Conservation (phyloP, 2,797 vertebrate genomes). For the Limnodromus scolopaceus region DNA sequence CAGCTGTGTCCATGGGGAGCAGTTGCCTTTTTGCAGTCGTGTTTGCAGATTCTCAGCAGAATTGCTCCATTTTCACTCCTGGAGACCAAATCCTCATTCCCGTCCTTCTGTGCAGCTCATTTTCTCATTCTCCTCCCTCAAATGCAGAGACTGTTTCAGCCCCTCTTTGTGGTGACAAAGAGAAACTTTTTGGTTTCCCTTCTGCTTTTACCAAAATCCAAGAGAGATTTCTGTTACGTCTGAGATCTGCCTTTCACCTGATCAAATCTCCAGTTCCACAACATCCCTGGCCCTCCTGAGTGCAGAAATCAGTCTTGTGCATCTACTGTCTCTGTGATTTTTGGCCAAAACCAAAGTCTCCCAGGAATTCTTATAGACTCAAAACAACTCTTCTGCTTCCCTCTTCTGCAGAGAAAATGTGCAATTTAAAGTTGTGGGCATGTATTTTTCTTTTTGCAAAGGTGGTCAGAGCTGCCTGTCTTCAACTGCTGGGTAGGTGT, state of each 20-base stretch:
- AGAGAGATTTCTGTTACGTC: background rate
- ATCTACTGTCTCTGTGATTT: background rate
- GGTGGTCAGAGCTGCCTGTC: background rate
- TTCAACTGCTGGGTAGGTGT: background rate
- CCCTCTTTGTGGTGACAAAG: background rate
- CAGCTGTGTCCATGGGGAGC: conserved; percentile 1
- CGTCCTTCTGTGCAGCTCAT: background rate
- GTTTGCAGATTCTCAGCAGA: conserved; percentile 4
- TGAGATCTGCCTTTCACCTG: background rate
- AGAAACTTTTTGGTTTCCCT: background rate
- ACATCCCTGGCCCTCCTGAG: background rate
- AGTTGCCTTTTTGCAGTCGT: conserved; percentile 8
- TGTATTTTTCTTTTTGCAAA: background rate
- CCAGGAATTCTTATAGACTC: background rate
- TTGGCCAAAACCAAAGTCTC: background rate
- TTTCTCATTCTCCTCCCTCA: background rate
- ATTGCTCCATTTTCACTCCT: conserved; percentile 5
- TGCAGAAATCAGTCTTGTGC: background rate
- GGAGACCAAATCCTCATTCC: conserved; percentile 19
- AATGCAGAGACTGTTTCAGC: background rate
- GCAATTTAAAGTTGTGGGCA: background rate
- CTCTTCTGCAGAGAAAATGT: background rate
- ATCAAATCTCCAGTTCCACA: background rate
- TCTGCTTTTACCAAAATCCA: background rate
- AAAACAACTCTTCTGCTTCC: background rate